Base-by-base conservation (phyloP, 2,113 vertebrate species). In the Phoxinus phoxinus region DNA sequence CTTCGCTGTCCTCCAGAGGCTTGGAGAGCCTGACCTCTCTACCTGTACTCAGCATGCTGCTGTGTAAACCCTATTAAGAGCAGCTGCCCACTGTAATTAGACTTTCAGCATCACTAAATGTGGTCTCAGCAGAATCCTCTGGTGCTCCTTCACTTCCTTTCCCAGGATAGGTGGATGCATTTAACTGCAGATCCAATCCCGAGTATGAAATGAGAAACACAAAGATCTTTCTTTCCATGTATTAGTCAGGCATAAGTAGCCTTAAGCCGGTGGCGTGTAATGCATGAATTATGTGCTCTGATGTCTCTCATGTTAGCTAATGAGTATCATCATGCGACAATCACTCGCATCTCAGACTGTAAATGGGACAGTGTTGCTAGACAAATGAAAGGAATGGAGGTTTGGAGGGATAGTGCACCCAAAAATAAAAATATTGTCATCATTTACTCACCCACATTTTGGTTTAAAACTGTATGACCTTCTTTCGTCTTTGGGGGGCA, bases 21-120 rank as follows among this genome's bases (percentile, higher is more conserved):
- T n/a, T 17, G n/a, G 12, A 69, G 19, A 71, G 46, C 17, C 59
- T 41, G 30, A 72, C 65, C 65, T 71, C 32, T 72, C 85, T 88
- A 88, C 87, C 86, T 80, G 89, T 87, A 74, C 87, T 76, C 89
- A 84, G 76, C 89, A 87, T 89, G 89, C 89, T 88, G 83, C 90
- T 89, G 82, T 89, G 91, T 92, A 91, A 92, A 92, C 90, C 87
- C 83, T 87, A 91, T 92, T 92, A 90, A 92, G 92, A 92, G 84
- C 86, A 84, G 85, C 78, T 86, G 86, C 87, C 88, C 91, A 93
- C 91, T 89, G 87, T 93, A 93, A 92, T 92, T 89, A 91, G 88
- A 84, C 91, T 92, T 67, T 89, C 84, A 84, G 90, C 92, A 89
- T 92, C 91, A 83, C 88, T 92, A 84, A 92, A 89, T 89, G 91